These are phyloP conservation scores for Heteropelma amictum DNA, from an alignment of 2,888 invertebrate genomes.

Conservation along the genomic window DNA sequence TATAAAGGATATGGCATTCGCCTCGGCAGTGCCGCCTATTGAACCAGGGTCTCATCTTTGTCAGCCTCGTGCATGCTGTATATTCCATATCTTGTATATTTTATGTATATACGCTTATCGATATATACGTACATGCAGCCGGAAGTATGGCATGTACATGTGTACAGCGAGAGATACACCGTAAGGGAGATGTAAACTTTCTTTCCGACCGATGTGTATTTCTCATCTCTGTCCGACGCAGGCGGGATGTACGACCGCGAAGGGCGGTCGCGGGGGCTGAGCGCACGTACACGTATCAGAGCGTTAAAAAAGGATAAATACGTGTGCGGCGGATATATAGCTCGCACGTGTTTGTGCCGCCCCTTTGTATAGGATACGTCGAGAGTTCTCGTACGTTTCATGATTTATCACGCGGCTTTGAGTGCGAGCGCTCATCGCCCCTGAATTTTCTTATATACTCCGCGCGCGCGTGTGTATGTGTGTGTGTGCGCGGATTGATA, in stretches of 20 bases:
- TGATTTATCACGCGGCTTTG: constrained; percentile 78
- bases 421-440: constrained; percentile 74
- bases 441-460: background rate
- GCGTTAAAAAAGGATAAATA: no score
- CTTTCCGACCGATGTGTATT: constrained; percentile 39
- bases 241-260: no score
- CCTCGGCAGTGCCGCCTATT: constrained; percentile 76
- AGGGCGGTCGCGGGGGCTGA: no score
- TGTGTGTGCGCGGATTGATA: constrained; percentile 74
- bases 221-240: no score
- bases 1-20: constrained; percentile 73
- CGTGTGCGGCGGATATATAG: no score
- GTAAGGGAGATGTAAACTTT: constrained; percentile 33
- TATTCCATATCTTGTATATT: no score
- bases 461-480: constrained; percentile 55
- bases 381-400: constrained; percentile 76
- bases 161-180: no score
- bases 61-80: constrained; percentile 53
- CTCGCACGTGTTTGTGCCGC: background rate
- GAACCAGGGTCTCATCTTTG: constrained; percentile 70
- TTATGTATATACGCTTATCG: constrained; percentile 3
- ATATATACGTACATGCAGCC: constrained; percentile 32
- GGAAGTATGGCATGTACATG: no score
- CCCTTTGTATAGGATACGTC: constrained; percentile 5
- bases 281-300: no score